A percentile compares a stretch with the other conserved stretches of the same genome.
Conservation (phyloP, 2,888 invertebrate genomes). For the Hypomecis punctinalis region DNA sequence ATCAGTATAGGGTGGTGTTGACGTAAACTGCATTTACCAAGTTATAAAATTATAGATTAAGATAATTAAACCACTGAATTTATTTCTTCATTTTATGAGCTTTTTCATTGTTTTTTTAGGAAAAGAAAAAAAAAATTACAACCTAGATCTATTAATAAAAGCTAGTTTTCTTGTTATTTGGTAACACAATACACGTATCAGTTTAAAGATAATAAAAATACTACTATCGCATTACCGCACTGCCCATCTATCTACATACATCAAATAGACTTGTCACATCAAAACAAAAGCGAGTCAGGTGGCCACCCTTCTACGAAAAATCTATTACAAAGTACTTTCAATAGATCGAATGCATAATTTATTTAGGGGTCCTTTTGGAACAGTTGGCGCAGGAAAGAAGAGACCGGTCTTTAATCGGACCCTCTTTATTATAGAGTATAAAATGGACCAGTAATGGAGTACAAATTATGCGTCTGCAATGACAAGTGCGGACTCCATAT, state of each 20-base stretch:
- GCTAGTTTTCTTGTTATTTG: background rate
- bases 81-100: no score
- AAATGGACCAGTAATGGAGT: conserved; percentile 76
- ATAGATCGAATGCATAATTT: conserved; percentile 81
- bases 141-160: no score
- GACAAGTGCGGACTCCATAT: conserved; percentile 82
- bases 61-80: no score
- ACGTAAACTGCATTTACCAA: no score
- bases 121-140: no score
- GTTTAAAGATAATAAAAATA: no score
- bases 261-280: conserved; percentile 43
- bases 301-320: conserved; percentile 65
- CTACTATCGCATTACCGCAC: conserved; percentile 27
- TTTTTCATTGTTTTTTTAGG: no score
- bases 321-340: conserved; percentile 76
- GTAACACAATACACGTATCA: no score
- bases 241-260: conserved; percentile 18
- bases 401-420: conserved; percentile 76
- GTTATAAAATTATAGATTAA: no score
- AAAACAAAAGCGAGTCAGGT: conserved; percentile 66
- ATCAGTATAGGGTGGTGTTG: no score
- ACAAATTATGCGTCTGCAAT: conserved; percentile 77
- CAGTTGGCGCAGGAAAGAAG: conserved; percentile 81
- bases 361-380: conserved; percentile 66
- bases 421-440: conserved; percentile 71